A percentile compares a stretch with the other conserved stretches of the same genome.
Evolutionary conservation across 2,797 vertebrate genomes (phyloP).

Genomic region (Chelonia mydas): DNA sequence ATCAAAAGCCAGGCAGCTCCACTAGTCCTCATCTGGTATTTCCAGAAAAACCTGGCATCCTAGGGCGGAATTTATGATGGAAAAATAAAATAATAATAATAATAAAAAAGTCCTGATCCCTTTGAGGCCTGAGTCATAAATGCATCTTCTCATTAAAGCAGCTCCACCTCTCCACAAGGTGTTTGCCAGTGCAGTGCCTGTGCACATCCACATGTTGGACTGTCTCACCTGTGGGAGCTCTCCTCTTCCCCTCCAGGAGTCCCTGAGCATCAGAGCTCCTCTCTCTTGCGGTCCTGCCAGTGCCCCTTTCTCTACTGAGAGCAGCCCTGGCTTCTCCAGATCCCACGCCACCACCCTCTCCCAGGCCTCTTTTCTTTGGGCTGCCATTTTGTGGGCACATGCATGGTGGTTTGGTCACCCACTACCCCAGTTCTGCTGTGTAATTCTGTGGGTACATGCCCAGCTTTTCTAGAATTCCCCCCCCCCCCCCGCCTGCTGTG

Average conservation of each 20-base stretch:
- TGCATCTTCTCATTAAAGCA: slow-evolving; percentile 80
- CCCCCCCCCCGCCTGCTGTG: neutral
- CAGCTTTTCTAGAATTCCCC: neutral
- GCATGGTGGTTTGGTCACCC: neutral
- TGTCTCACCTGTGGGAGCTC: slow-evolving; percentile 45
- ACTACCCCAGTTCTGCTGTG: neutral
- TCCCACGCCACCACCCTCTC: neutral
- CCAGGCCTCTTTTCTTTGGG: neutral
- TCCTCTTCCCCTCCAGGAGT: neutral
- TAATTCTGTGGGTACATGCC: neutral
- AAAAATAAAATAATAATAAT: slow-evolving; percentile 82
- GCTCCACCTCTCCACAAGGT: slow-evolving; percentile 73
- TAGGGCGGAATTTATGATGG: slow-evolving; percentile 82
- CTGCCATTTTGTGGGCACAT: neutral
- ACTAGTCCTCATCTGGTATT: slow-evolving; percentile 74
- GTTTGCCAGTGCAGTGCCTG: slow-evolving; percentile 59
- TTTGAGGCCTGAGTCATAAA: slow-evolving; percentile 81
- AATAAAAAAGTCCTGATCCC: slow-evolving; percentile 75
- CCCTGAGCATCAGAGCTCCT: neutral
- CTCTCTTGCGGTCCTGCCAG: neutral
- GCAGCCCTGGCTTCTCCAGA: accelerated
- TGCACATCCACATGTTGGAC: slow-evolving; percentile 50
- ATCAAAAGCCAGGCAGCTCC: slow-evolving; percentile 68
- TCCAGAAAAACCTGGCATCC: slow-evolving; percentile 78
- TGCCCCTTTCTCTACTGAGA: neutral